Conservation (phyloP, 2,113 vertebrate genomes). For the Xenotilapia flavipinnis region DNA sequence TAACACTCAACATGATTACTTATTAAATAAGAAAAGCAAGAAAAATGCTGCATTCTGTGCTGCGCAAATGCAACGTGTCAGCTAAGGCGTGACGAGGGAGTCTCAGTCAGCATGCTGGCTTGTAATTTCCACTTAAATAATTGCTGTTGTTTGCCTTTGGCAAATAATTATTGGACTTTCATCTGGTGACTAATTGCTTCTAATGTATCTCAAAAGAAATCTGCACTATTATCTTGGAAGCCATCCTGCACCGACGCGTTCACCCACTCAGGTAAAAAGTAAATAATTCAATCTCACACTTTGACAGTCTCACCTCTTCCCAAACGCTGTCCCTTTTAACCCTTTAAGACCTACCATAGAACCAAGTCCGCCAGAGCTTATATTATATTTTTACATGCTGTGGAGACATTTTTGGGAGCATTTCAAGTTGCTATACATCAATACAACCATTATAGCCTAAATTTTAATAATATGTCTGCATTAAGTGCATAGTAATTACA, state of each 20-base stretch:
- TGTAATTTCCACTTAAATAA: constrained; percentile 52
- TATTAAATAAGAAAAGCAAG: background rate
- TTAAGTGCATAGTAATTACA: too few species aligned
- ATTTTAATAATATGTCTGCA: too few species aligned
- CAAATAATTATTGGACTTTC: constrained; percentile 64
- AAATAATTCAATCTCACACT: background rate
- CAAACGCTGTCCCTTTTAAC: background rate
- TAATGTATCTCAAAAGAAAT: constrained; percentile 63
- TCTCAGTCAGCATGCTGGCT: background rate
- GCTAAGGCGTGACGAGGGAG: background rate
- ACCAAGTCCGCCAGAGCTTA: too few species aligned
- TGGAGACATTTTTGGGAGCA: too few species aligned
- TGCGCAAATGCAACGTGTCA: background rate
- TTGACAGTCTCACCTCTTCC: background rate
- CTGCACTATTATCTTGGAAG: background rate
- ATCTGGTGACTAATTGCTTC: constrained; percentile 62
- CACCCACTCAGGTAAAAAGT: background rate
- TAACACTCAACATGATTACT: background rate
- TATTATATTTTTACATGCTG: too few species aligned
- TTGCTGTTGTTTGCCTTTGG: constrained; percentile 53
- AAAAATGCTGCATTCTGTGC: background rate
- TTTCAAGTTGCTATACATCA: too few species aligned
- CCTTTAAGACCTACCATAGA: too few species aligned
- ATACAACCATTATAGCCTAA: too few species aligned
- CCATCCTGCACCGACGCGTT: background rate